A percentile compares a stretch with the other conserved stretches of the same genome.
phyloP scores from a whole-genome alignment of 2,888 invertebrate genomes.

The Salpingus planirostris region DNA sequence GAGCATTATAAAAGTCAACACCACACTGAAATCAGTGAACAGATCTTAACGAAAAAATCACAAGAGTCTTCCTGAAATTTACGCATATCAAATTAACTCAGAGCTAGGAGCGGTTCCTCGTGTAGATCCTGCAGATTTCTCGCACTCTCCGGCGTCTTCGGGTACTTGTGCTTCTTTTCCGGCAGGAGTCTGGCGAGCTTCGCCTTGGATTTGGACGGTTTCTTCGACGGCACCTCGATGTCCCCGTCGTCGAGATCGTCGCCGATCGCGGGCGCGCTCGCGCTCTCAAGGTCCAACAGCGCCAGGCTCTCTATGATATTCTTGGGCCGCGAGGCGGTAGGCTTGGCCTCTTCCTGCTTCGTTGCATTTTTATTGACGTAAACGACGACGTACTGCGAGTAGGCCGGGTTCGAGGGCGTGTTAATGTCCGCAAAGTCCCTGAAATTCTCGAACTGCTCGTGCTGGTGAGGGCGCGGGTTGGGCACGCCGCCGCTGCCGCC shows the following conservation, averaged over 20 bases:
- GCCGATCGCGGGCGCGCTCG: conserved; percentile 9
- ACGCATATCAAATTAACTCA: conserved; percentile 46
- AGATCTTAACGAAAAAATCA: too few species aligned
- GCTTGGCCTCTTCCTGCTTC: conserved; percentile 45
- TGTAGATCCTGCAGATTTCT: conserved; percentile 44
- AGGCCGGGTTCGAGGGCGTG: conserved; percentile 70
- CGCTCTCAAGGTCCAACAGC: conserved; percentile 54
- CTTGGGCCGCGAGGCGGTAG: conserved; percentile 42
- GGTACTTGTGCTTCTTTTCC: conserved; percentile 41
- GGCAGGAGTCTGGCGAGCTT: conserved; percentile 51
- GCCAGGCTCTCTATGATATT: conserved; percentile 76
- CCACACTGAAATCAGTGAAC: conserved; percentile 3
- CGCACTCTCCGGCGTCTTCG: conserved; percentile 5
- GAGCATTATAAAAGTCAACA: too few species aligned
- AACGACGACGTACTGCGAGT: conserved; percentile 74
- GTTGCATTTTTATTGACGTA: conserved; percentile 75
- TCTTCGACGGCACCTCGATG: conserved; percentile 34
- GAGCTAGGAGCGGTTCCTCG: conserved; percentile 48
- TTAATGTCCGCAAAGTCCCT: conserved; percentile 87
- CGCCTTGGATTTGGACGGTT: conserved; percentile 53
- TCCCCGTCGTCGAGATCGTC: neutral
- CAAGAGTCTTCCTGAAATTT: conserved; percentile 1
- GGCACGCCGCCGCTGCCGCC: conserved; percentile 40
- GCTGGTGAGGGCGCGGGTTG: conserved; percentile 67
- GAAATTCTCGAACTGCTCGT: conserved; percentile 83